Conservation (phyloP, 2,113 vertebrate genomes). For the Tyrannus savana region DNA sequence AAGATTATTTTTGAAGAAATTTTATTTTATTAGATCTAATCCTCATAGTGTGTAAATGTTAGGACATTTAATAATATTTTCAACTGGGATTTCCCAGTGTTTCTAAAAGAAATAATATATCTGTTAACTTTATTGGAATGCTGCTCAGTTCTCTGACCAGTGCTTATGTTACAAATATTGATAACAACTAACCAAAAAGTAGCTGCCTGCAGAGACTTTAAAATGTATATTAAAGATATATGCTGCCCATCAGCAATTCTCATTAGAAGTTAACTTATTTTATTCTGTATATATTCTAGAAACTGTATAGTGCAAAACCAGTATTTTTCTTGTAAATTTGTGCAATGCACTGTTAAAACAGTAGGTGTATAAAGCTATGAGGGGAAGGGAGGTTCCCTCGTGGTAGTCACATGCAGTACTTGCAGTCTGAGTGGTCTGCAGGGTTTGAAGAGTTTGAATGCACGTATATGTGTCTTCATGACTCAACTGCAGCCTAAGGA, state of each 20-base stretch:
- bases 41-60: conserved; percentile 97
- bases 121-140: conserved; percentile 91
- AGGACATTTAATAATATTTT: conserved; percentile 95
- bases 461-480: conserved; percentile 43
- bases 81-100: conserved; percentile 84
- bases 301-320: conserved; percentile 95
- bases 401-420: conserved; percentile 28
- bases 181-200: conserved; percentile 98
- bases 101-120: conserved; percentile 95
- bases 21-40: conserved; percentile 99
- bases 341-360: conserved; percentile 94
- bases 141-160: conserved; percentile 89
- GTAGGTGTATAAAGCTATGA: conserved; percentile 77
- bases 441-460: conserved; percentile 58
- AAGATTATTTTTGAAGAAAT: conserved; percentile 98
- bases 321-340: conserved; percentile 96
- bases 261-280: conserved; percentile 98
- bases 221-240: conserved; percentile 82
- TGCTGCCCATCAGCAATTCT: conserved; percentile 88
- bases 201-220: conserved; percentile 97
- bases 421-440: conserved; percentile 52
- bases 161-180: conserved; percentile 86
- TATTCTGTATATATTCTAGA: conserved; percentile 99
- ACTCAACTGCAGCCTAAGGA: conserved; percentile 56
- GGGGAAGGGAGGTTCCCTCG: conserved; percentile 25